Conservation (phyloP, 1,140 invertebrate species). For the Aporrectodea caliginosa region DNA sequence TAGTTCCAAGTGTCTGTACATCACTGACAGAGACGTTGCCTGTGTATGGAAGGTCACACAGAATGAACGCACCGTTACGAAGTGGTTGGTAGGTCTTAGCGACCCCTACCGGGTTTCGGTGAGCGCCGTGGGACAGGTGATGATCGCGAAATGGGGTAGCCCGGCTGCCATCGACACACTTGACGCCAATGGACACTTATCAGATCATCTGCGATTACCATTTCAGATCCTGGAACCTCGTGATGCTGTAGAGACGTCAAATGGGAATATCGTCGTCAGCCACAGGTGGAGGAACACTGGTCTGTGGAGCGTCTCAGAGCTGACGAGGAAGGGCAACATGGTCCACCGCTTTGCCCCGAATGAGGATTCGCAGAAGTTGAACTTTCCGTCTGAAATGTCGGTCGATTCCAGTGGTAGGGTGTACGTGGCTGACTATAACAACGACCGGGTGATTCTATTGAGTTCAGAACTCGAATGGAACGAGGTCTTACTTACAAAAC, state of each 20-base stretch:
- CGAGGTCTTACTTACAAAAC: not conserved
- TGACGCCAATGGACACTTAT: not conserved
- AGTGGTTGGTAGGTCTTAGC: not conserved
- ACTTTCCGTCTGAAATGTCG: not conserved
- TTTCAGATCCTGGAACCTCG: not conserved
- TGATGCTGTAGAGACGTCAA: not conserved
- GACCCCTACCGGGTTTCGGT: not conserved
- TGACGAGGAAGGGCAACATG: not conserved
- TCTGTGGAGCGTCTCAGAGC: not conserved
- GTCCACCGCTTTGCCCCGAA: not conserved
- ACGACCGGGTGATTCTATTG: not conserved
- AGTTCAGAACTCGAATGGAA: not conserved
- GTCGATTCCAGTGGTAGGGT: not conserved
- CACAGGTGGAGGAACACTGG: not conserved
- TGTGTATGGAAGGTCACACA: not conserved
- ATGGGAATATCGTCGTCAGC: not conserved
- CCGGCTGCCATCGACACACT: not conserved
- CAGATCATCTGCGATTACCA: not conserved
- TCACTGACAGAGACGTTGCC: not conserved
- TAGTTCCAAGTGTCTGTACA: not conserved
- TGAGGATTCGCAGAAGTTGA: not conserved
- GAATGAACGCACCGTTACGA: not conserved
- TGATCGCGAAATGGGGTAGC: not conserved
- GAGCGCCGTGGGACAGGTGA: not conserved
- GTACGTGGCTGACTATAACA: not conserved